These are phyloP conservation scores for Spizella passerina DNA, from an alignment of 2,797 vertebrate species.

Conservation along the genomic window DNA sequence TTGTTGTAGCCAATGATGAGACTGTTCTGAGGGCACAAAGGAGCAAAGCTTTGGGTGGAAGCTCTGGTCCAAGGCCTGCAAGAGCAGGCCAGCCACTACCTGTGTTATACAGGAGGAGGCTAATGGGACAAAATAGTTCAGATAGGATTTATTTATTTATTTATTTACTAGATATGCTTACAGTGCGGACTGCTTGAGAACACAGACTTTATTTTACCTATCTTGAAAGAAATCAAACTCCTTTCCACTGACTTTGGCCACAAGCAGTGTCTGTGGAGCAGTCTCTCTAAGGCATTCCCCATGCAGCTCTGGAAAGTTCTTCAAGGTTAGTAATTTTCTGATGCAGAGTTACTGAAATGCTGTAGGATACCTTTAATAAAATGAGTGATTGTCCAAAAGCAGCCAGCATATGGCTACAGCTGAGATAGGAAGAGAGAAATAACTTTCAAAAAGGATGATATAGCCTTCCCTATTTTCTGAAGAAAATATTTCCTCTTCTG, in stretches of 20 bases:
- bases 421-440: neutral
- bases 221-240: neutral
- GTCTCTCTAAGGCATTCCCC: neutral
- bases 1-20: neutral
- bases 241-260: conserved; percentile 37
- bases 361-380: neutral
- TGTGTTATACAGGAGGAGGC: neutral
- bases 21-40: neutral
- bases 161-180: neutral
- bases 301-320: neutral
- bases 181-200: neutral
- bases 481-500: neutral
- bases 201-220: neutral
- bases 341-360: neutral
- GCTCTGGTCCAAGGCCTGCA: neutral
- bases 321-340: neutral
- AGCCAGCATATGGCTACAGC: neutral
- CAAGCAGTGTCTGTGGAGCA: conserved; percentile 61
- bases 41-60: neutral
- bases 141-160: neutral
- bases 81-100: neutral
- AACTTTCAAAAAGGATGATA: rapidly evolving
- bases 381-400: neutral
- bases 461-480: neutral
- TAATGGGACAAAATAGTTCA: neutral